Conservation (phyloP, 1,140 invertebrate species). For the Lepidurus packardi region DNA sequence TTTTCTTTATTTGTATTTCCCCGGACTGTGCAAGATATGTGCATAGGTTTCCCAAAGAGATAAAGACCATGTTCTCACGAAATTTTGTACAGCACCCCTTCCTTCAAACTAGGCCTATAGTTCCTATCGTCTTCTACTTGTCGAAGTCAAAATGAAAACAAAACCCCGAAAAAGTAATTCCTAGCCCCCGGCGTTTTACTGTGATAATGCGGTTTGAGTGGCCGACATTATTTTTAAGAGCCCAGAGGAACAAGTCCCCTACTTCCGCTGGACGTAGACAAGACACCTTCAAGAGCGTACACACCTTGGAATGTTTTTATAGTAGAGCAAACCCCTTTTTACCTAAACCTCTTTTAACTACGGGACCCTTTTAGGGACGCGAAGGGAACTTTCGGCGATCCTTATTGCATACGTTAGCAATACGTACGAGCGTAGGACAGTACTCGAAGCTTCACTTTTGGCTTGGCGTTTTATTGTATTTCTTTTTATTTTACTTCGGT, state of each 20-base stretch:
- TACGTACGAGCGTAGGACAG: too few relatives aligned
- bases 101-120: neutral
- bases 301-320: constrained; percentile 11
- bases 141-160: neutral
- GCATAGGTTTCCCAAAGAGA: neutral
- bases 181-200: neutral
- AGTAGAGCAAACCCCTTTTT: neutral
- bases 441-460: too few relatives aligned
- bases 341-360: neutral
- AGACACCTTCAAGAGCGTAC: neutral
- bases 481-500: too few relatives aligned
- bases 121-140: too few relatives aligned
- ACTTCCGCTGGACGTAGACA: constrained; percentile 14
- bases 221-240: constrained; percentile 3
- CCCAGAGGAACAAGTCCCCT: neutral
- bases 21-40: neutral
- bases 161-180: neutral
- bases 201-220: neutral
- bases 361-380: too few relatives aligned
- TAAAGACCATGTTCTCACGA: neutral
- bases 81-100: constrained; percentile 3
- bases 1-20: neutral
- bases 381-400: too few relatives aligned
- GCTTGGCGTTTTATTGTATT: too few relatives aligned
- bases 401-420: too few relatives aligned